A percentile compares a stretch with the other conserved stretches of the same genome.
Conservation (phyloP, 2,888 invertebrate genomes). For the Dysmachus trigonus region DNA sequence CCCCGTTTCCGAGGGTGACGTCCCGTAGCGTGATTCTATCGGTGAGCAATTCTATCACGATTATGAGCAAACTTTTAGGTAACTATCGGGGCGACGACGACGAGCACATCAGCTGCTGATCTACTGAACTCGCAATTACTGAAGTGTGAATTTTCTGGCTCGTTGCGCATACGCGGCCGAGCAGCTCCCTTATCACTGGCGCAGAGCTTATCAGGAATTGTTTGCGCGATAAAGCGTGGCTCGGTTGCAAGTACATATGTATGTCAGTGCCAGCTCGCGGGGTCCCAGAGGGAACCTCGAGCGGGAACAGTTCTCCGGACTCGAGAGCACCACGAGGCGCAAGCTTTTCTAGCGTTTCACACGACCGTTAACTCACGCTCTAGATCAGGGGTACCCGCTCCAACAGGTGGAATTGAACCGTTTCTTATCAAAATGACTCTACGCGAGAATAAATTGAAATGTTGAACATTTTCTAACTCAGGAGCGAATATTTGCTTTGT, state of each 20-base stretch:
- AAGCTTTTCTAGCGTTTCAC: neutral
- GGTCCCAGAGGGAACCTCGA: neutral
- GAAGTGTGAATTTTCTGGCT: neutral
- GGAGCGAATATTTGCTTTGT: neutral
- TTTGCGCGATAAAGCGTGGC: neutral
- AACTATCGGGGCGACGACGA: neutral
- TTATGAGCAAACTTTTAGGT: neutral
- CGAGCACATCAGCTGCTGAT: neutral
- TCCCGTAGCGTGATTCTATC: neutral
- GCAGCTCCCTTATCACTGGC: neutral
- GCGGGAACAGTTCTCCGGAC: neutral
- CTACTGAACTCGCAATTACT: constrained; percentile 6
- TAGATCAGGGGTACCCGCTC: neutral
- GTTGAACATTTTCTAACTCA: neutral
- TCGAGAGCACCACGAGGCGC: neutral
- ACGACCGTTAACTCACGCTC: neutral
- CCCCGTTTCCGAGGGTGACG: neutral
- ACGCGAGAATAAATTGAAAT: neutral
- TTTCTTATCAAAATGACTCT: neutral
- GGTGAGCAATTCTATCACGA: neutral
- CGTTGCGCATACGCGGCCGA: neutral
- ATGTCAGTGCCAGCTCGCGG: neutral
- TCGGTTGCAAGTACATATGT: neutral
- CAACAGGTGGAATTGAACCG: neutral
- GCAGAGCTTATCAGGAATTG: neutral